Percentiles rank a stretch among this genome's conserved stretches.
Conservation (phyloP, 2,797 vertebrate genomes). For the Poeciliopsis presidionis region DNA sequence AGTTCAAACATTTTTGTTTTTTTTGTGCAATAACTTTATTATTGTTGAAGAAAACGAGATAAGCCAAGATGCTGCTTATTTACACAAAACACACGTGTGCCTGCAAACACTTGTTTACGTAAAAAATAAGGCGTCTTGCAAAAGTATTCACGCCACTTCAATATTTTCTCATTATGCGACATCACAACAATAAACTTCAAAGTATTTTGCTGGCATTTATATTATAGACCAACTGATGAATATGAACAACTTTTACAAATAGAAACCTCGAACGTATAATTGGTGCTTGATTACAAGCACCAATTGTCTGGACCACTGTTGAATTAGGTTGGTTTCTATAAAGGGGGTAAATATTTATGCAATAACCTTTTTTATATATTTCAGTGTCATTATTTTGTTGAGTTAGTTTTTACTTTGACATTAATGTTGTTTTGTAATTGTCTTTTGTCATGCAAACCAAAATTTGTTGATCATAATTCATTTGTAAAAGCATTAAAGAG, state of each 20-base stretch:
- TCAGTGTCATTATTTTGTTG: no score
- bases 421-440: no score
- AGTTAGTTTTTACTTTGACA: no score
- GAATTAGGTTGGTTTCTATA: no score
- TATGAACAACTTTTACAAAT: not conserved
- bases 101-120: not conserved
- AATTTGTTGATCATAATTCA: no score
- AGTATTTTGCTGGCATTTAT: not conserved
- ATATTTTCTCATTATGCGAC: not conserved
- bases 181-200: not conserved
- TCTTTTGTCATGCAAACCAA: no score
- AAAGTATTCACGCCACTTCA: not conserved
- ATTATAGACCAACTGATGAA: not conserved
- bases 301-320: no score
- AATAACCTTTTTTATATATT: no score
- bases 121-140: not conserved
- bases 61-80: not conserved
- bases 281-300: not conserved
- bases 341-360: no score
- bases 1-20: conserved; percentile 25
- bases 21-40: conserved; percentile 2
- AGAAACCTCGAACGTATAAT: not conserved
- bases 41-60: not conserved
- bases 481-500: no score
- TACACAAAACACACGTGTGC: not conserved